Evolutionary conservation across 2,888 invertebrate species (phyloP).

Genomic region (Autographa gamma): DNA sequence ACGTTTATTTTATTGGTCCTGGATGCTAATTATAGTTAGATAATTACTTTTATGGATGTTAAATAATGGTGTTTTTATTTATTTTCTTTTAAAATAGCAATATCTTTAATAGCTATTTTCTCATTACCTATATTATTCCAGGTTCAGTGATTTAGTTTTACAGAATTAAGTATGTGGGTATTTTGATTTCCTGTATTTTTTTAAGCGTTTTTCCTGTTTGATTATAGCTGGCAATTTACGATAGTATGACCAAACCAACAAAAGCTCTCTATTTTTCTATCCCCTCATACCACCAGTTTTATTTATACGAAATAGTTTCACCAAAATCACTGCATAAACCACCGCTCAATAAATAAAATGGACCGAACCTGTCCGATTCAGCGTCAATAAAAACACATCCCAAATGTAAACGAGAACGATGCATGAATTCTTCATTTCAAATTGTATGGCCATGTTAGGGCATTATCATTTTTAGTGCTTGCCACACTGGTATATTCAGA

Average conservation of each 20-base stretch:
- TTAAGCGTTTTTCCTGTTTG: conserved; percentile 31
- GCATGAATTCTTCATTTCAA: conserved; percentile 88
- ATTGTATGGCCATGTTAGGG: conserved; percentile 88
- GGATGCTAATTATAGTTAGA: conserved; percentile 43
- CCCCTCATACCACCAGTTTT: conserved; percentile 45
- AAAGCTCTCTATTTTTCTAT: conserved; percentile 44
- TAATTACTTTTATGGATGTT: conserved; percentile 34
- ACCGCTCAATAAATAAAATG: conserved; percentile 82
- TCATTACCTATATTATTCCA: neutral
- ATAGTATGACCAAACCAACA: conserved; percentile 39
- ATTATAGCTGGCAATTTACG: conserved; percentile 45
- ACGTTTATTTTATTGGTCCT: conserved; percentile 54
- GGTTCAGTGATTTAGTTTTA: neutral
- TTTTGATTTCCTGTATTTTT: conserved; percentile 12
- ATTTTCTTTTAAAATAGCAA: neutral
- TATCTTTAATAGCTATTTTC: neutral
- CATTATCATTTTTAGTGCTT: conserved; percentile 89
- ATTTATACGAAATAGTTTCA: conserved; percentile 62
- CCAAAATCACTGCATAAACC: conserved; percentile 63
- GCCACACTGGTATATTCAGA: conserved; percentile 89
- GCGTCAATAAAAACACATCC: conserved; percentile 86
- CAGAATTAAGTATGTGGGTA: neutral
- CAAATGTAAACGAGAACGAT: conserved; percentile 83
- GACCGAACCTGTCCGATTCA: conserved; percentile 77
- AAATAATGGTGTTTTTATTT: conserved; percentile 21